These are phyloP conservation scores for Pristionchus entomophagus DNA, from an alignment of 2,888 invertebrate genomes.

Conservation along the genomic window DNA sequence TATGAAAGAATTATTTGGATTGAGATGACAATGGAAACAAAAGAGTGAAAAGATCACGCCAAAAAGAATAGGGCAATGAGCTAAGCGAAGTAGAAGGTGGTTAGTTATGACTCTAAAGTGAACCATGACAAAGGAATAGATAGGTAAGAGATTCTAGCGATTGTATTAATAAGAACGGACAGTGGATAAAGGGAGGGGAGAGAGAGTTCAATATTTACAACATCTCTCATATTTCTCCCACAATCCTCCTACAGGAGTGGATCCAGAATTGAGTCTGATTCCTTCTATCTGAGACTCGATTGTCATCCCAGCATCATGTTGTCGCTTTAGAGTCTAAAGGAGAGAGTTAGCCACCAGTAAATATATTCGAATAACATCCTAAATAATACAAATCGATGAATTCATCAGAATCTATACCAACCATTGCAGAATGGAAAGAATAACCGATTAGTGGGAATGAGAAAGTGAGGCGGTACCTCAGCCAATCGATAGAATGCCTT, in stretches of 20 bases:
- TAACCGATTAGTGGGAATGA: too few relatives aligned
- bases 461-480: constrained; percentile 9
- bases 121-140: not conserved
- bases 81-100: not conserved
- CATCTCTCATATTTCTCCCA: constrained; percentile 58
- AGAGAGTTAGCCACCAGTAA: too few relatives aligned
- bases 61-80: not conserved
- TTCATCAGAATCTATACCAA: too few relatives aligned
- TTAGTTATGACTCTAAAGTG: not conserved
- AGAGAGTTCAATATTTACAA: constrained; percentile 53
- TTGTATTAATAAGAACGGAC: not conserved
- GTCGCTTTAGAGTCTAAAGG: constrained; percentile 40
- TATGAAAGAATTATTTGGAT: not conserved
- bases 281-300: constrained; percentile 46
- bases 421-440: too few relatives aligned
- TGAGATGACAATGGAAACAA: not conserved
- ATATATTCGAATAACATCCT: too few relatives aligned
- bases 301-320: constrained; percentile 33
- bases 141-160: constrained; percentile 21
- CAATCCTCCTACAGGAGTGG: constrained; percentile 56
- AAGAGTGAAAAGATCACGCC: not conserved
- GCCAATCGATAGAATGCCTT: constrained; percentile 45
- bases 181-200: too few relatives aligned
- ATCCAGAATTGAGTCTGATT: constrained; percentile 43
- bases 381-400: too few relatives aligned